A percentile compares a stretch with the other conserved stretches of the same genome.
Evolutionary conservation across 2,888 invertebrate species (phyloP).

Genomic region (Scelioninae gen. 1): DNA sequence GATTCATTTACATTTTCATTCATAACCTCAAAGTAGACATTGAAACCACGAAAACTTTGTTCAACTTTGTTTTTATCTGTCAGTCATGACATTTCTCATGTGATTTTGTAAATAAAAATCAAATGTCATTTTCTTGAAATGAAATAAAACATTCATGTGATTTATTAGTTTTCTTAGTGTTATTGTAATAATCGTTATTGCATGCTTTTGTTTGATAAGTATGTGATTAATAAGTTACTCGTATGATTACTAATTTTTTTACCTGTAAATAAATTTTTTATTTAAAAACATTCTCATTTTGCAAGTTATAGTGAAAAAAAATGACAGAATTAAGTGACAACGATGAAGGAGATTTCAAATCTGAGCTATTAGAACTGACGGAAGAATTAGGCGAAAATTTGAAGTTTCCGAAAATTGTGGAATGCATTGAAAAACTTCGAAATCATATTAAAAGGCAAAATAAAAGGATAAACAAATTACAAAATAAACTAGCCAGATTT

Average conservation of each 20-base stretch:
- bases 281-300: background rate
- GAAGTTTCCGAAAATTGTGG: constrained; percentile 85
- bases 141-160: too few species aligned
- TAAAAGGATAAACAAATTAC: constrained; percentile 86
- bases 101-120: background rate
- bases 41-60: too few species aligned
- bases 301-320: background rate
- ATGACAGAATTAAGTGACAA: constrained; percentile 40
- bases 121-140: too few species aligned
- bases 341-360: constrained; percentile 41
- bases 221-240: too few species aligned
- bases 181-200: too few species aligned
- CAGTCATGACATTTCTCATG: background rate
- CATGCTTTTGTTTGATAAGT: too few species aligned
- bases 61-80: too few species aligned
- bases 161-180: too few species aligned
- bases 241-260: too few species aligned
- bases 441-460: constrained; percentile 86
- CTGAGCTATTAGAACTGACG: constrained; percentile 37
- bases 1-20: too few species aligned
- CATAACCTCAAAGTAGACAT: too few species aligned
- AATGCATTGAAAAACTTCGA: constrained; percentile 86
- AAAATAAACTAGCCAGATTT: constrained; percentile 85
- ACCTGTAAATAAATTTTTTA: background rate
- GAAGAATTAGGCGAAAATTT: constrained; percentile 81